Percentiles rank a stretch among this genome's conserved stretches.
These are phyloP conservation scores for Mormyrus lacerda DNA, from an alignment of 2,113 vertebrate genomes.

Conservation along the genomic window DNA sequence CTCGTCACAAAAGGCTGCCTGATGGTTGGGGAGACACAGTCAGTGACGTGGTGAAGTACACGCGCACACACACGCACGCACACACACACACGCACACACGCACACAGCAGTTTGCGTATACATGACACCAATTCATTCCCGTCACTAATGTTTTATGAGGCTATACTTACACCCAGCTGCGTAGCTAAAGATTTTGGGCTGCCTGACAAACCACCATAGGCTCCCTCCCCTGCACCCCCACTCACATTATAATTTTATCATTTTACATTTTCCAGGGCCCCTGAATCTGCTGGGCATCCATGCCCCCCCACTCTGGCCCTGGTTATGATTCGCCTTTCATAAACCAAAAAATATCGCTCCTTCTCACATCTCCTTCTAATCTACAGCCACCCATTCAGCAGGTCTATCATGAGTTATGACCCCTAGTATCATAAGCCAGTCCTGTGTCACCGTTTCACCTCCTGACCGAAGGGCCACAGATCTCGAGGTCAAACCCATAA, in stretches of 20 bases:
- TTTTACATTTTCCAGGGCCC: background rate
- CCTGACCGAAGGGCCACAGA: background rate
- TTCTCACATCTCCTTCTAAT: background rate
- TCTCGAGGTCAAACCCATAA: background rate
- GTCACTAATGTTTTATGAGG: background rate
- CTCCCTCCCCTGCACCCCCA: background rate
- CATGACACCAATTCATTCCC: background rate
- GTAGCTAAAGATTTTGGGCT: background rate
- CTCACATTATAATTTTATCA: background rate
- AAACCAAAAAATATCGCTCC: background rate
- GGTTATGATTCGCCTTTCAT: background rate
- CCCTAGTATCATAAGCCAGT: background rate
- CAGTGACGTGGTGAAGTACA: background rate
- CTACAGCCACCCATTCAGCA: background rate
- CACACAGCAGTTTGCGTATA: background rate
- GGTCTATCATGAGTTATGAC: background rate
- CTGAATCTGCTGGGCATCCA: background rate
- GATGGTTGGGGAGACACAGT: slow-evolving; percentile 11
- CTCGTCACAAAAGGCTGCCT: slow-evolving; percentile 86
- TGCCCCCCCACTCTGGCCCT: background rate
- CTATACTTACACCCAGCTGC: background rate
- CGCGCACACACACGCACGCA: background rate
- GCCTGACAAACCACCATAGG: background rate
- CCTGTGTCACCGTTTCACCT: background rate
- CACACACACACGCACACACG: background rate